Evolutionary conservation across 1,140 invertebrate species (phyloP), one percentile per base, ranked within the genome.

Genomic region (Drosophila cardini): DNA sequence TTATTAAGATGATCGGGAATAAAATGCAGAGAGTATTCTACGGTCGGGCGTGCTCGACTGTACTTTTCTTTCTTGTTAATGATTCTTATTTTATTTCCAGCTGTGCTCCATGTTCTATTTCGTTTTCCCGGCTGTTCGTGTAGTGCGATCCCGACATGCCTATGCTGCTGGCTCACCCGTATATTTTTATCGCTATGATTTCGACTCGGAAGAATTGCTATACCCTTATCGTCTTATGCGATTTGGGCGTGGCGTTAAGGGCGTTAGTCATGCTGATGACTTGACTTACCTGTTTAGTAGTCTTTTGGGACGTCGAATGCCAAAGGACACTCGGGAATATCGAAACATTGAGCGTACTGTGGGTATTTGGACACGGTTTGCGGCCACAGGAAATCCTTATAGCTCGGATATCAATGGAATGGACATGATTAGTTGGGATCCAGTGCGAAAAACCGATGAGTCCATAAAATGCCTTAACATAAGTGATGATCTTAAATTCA

Each of bases 221-320:
- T 84, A 76, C 50, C 87, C 90, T 0, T 87, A 80, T 38, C 75
- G 91, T 21, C 57, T 93, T 4, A 93, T 93, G 80, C 90, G 91
- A 2, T 71, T 75, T n/a, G 91, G 91, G 0, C 90, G 86, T 43
- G 90, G 89, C 3, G 77, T 91, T 0, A 90, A 89, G 55, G 91
- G 91, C 16, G 93, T 94, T 0, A 93, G 92, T 72, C 95, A 96
- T 83, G 94, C 93, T 0, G 95, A 96, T 67, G 95, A 96, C 52
- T 53, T 95, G 6, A 93, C 93, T 42, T 95, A 95, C 89, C 73
- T 95, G 16, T 96, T 95, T 75, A 90, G 92, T 64, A 94, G 92
- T 52, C 72, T 85, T 26, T 73, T 93, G 38, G 93, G 92, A 8
- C 76, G 84, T 4, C 92, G 93, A 43, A 38, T 92, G 82, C 81